Base-by-base conservation (phyloP, 2,888 invertebrate genomes). In the Abrostola tripartita region DNA sequence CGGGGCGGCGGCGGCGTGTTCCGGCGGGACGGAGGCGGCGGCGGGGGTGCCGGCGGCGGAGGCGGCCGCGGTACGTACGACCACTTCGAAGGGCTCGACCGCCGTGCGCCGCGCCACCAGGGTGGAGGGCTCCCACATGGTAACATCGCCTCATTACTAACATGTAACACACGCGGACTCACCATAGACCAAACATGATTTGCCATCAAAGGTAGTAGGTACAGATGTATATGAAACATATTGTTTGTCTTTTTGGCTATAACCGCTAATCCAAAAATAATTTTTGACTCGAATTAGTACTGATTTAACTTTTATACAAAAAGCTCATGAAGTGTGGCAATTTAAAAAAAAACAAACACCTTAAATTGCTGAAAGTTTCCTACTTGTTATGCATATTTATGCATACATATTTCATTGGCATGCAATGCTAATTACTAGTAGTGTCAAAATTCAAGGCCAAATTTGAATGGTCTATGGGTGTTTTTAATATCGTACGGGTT, bases 1-100 rank as follows among this genome's bases (percentile, higher is more conserved):
- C 66, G 77, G 38, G 87, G 85, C 52, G 91, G 94, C 41, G 91
- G 94, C 52, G 86, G 86, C 51, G 87, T 84, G 38, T 85, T 85
- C 83, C 76, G 89, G 44, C 81, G 89, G 47, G 91, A 87, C 60
- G 24, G 24, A 24, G 95, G 95, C 65, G 93, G 74, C 53, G 64
- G 54, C 41, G 73, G 71, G n/a, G n/a, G n/a, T n/a, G n/a, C n/a
- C 8, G 72, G 75, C 2, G 87, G 83, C 53, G 82, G 82, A 41
- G 86, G 86, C 56, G 87, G 90, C 66, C 92, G 92, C 81, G 93
- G 93, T 93, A 93, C 82, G 93, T 93, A 93, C 93, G 91, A 93
- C 87, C 90, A 91, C 86, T 91, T 88, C 88, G 93, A 95, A 63
- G 94, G 88, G 58, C 81, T 79, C 68, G 92, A 92, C 73, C 91